Base-by-base conservation (phyloP, 2,888 invertebrate genomes). In the Sceliomorpha sp. region DNA sequence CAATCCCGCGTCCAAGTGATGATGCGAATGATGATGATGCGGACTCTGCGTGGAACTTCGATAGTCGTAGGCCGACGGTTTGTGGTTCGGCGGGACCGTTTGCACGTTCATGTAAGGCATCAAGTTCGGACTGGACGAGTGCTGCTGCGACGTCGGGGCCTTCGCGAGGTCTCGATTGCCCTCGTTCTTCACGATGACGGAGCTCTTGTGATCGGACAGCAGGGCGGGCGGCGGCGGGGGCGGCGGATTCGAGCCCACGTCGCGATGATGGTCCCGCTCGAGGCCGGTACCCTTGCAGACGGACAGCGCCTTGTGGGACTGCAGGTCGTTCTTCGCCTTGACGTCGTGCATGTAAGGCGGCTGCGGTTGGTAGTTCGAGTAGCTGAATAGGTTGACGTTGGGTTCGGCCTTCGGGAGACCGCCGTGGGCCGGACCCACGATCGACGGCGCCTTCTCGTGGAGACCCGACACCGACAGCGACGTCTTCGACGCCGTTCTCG, bases 151-250 rank as follows among this genome's bases (percentile, higher is more conserved):
- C 71, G 90, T 78, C 72, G 91, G 78, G 71, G 90, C 82, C 84
- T 91, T 81, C 79, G 91, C 84, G 55, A 92, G 83, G 59, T 89
- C 89, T 85, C 93, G n/a, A n/a, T n/a, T 92, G 50, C 91, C 92
- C 80, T 94, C 94, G 86, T 94, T 94, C 84, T 94, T 94, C 67
- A 94, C 94, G 86, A 94, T 94, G 84, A 94, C 94, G 81, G 94
- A 93, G 87, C 91, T 93, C 87, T 94, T 94, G 78, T 90, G 89
- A 87, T 94, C 94, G 77, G 92, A 91, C 74, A 93, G 90, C 58
- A 94, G 88, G 2, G 93, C 92, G n/a, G n/a, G n/a, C n/a, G n/a
- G n/a, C 74, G 93, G 90, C 58, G 94, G 88, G 2, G 93, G 92
- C 48, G 93, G 92, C 10, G 93, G 93, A 71, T 92, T 93, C 62